Percentiles rank a stretch among this genome's conserved stretches.
Evolutionary conservation across 2,113 vertebrate species (phyloP).

Genomic region (Calidris pygmaea): DNA sequence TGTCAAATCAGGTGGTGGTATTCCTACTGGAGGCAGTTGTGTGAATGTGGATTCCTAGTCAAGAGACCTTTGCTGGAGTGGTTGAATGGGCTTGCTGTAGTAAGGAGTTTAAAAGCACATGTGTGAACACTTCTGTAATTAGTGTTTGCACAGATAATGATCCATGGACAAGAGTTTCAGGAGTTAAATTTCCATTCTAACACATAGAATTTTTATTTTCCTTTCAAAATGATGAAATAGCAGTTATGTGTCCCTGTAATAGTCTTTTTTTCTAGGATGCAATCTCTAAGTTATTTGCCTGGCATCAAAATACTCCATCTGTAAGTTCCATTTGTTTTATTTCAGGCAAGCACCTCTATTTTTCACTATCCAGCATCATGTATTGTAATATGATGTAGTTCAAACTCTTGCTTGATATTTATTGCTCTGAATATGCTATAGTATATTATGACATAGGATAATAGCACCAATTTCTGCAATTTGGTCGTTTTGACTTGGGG

Average conservation of each 20-base stretch:
- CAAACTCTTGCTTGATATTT: not conserved
- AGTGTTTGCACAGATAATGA: not conserved
- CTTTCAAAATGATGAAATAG: not conserved
- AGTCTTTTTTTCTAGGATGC: not conserved
- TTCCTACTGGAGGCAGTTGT: not conserved
- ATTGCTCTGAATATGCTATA: not conserved
- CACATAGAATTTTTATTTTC: not conserved
- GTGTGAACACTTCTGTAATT: not conserved
- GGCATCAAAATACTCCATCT: not conserved
- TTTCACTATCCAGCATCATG: not conserved
- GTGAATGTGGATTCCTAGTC: not conserved
- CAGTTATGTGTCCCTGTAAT: not conserved
- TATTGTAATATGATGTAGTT: not conserved
- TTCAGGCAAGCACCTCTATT: not conserved
- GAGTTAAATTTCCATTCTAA: not conserved
- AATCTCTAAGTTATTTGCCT: not conserved
- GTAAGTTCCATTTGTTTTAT: not conserved
- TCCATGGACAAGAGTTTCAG: not conserved
- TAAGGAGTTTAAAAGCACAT: accelerated
- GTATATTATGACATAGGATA: not conserved
- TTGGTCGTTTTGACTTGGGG: not conserved
- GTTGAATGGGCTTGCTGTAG: accelerated
- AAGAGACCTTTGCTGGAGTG: accelerated
- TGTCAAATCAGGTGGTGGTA: not conserved
- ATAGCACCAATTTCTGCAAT: not conserved